Evolutionary conservation across 1,140 invertebrate species (phyloP), one percentile per base, ranked within the genome.

Genomic region (Alviniconcha marisindica): DNA sequence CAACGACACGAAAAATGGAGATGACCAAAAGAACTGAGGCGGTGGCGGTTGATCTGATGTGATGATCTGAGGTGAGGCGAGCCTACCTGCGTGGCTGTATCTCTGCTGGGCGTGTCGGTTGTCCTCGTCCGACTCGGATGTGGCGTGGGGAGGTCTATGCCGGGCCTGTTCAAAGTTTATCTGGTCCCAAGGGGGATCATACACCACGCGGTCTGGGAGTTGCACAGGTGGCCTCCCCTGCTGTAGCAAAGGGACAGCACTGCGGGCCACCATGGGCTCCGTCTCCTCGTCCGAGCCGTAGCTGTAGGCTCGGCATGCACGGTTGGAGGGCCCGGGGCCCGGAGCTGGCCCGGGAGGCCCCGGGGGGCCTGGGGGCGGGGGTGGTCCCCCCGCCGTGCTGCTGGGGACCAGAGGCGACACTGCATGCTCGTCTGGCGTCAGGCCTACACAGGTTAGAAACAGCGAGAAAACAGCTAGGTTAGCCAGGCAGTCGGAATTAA

Each of bases 281-380:
- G 81, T 82, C 44, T 92, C 91, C 12, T 89, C 91, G 77, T 92
- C 91, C 0, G 90, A 91, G 18, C 87, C 90, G 84, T 92, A 92
- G 83, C 88, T 89, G 74, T 89, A 88, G 14, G 83, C 85, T 21
- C 85, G 82, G 56, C 83, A 48, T 31, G 78, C 78, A 3, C 76
- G 80, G 63, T 33, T 48, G 38, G 83, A 44, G 54, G 33, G 18
- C 81, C 42, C 60, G 33, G 66, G n/a, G 84, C 42, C n/a, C 7
- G 81, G 78, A 51, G 80, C 83, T 60, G 83, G 40, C 81, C n/a
- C 28, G 60, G 86, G 74, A 84, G 79, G 85, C 76, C 80, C 31
- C 51, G 73, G 54, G 78, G 48, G 74, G 84, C 83, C 66, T 69
- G 83, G 42, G 81, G n/a, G 33, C 36, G 84, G 38, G 51, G 36